Evolutionary conservation across 2,888 invertebrate species (phyloP), one percentile per base, ranked within the genome.

Genomic region (Rhagonycha lutea): DNA sequence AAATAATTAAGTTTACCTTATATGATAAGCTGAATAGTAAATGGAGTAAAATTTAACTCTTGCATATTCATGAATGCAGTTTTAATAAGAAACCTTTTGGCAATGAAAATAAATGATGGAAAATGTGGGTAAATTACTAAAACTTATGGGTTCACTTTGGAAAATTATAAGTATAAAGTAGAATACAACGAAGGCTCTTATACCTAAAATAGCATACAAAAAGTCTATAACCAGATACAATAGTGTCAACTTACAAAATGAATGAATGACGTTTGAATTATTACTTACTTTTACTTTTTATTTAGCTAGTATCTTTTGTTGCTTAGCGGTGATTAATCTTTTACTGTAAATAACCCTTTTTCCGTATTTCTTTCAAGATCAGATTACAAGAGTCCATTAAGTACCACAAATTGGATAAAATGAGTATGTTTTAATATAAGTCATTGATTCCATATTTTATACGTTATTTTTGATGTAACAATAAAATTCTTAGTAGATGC

Each of bases 361-460:
- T 29, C 62, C 32, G 28, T 63, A 63, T 62, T 70, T 26, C 63
- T 62, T 70, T 70, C 63, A 63, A 62, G 70, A 61, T 70, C 70
- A 14, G 18, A 32, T 70, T 70, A 70, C 70, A 63, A 23, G 28
- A 28, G 70, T 63, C 70, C 62, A 29, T 70, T 70, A 23, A 29
- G 32, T 61, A 24, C 60, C 28, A 69, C 60, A 69, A 69, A 47
- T 18, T 68, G 68, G n/a, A n/a, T n/a, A 47, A 47, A 47, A 47
- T 47, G 47, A 7, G 47, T n/a, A 7, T 47, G n/a, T 47, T 47
- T 47, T 47, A 47, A 2, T 47, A 47, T n/a, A 47, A 47, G 47
- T 47, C 47, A 47, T 47, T 47, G 47, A 47, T 47, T 47, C 47
- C 47, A 47, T n/a, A 47, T 47, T 47, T 47, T 47, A n/a, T 7